Base-by-base conservation (phyloP, 2,113 vertebrate genomes). In the Rattus rattus region DNA sequence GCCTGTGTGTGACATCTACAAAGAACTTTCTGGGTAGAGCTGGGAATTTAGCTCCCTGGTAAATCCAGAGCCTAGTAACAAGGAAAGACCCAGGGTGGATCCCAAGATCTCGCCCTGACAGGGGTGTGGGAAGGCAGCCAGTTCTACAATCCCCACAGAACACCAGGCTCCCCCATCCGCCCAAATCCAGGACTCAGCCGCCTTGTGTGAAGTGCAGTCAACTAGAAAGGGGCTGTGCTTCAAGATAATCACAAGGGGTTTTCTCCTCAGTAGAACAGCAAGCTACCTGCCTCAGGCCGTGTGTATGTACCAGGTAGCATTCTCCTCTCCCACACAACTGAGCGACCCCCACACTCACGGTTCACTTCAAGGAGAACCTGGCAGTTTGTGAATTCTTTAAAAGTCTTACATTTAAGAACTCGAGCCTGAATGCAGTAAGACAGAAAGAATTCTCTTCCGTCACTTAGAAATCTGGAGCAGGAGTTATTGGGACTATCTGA, bases 331-430 rank as follows among this genome's bases (percentile, higher is more conserved):
- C n/a, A 54, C 67, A 84, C 4, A 69, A 24, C 33, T 2, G 12
- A 75, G 19, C 52, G 39, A 26, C 7, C 49, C 10, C 13, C 52
- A 43, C 14, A 17, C 17, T 54, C 52, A 0, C 26, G 43, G 76
- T 95, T 94, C 47, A 67, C 9, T 90, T 76, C 89, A 91, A 91
- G 84, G 67, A 86, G 95, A 89, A 63, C 0, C 59, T 59, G 24
- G 14, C 63, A 20, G 43, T 47, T 87, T 76, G 52, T 90, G 54
- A 85, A 56, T 17, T 52, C 49, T 91, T 92, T 89, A 20, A 95
- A 52, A 54, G 7, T 54, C 65, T 91, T 83, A 19, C 88, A 80
- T 93, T 88, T 73, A 88, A 94, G 70, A 91, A 73, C 47, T 94
- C 69, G 24, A 30, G 10, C 63, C 73, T 77, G 54, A 83, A 94